Evolutionary conservation across 2,888 invertebrate species (phyloP).

Genomic region (Epirrhoe alternata): DNA sequence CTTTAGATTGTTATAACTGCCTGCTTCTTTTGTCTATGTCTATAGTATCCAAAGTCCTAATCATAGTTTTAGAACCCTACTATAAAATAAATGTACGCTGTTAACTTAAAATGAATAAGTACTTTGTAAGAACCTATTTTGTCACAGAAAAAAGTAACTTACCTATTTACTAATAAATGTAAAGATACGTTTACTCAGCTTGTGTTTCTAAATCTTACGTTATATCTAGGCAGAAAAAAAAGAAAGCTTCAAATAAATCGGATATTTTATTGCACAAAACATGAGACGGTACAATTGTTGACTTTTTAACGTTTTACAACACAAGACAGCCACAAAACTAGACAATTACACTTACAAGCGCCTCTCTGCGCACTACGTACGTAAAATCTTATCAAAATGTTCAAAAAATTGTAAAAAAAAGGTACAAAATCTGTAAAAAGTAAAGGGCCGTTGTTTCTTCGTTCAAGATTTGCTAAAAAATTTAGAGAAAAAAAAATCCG

Average conservation of each 20-base stretch:
- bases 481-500: slow-evolving; percentile 55
- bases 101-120: too few species aligned
- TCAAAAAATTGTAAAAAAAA: slow-evolving; percentile 44
- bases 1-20: too few species aligned
- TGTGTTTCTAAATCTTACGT: too few species aligned
- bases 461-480: slow-evolving; percentile 68
- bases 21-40: too few species aligned
- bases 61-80: too few species aligned
- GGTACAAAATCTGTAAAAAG: slow-evolving; percentile 33
- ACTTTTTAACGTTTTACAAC: slow-evolving; percentile 61
- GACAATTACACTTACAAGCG: slow-evolving; percentile 75
- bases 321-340: slow-evolving; percentile 65
- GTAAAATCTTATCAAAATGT: slow-evolving; percentile 51
- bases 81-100: too few species aligned
- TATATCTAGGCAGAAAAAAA: not conserved
- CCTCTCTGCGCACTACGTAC: slow-evolving; percentile 54
- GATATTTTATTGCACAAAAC: slow-evolving; percentile 66
- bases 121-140: too few species aligned
- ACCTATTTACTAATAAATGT: too few species aligned
- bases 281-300: slow-evolving; percentile 59
- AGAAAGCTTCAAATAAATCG: slow-evolving; percentile 40
- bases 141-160: too few species aligned
- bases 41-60: too few species aligned
- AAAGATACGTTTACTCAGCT: too few species aligned
- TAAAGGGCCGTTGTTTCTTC: slow-evolving; percentile 52